A percentile compares a stretch with the other conserved stretches of the same genome.
phyloP scores from a whole-genome alignment of 2,113 vertebrate genomes.

The Uropsilus gracilis region DNA sequence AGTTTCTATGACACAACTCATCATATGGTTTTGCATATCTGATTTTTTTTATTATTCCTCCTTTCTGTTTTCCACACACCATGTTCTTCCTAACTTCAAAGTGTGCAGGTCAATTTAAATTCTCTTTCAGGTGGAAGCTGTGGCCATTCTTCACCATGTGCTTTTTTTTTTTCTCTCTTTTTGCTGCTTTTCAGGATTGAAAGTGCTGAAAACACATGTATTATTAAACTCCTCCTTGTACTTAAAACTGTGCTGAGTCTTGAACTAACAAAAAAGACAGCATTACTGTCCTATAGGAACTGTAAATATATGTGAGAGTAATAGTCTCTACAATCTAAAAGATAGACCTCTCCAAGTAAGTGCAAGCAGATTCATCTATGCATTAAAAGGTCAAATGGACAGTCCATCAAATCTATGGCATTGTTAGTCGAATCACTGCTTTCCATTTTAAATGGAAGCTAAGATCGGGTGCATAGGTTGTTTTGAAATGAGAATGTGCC shows the following conservation, averaged over 20 bases:
- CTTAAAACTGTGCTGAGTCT: neutral
- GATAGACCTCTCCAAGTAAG: neutral
- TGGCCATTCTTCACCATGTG: neutral
- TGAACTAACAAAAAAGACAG: neutral
- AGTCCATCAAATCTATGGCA: conserved; percentile 15
- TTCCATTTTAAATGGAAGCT: conserved; percentile 60
- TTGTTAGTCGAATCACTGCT: conserved; percentile 18
- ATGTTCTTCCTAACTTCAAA: neutral
- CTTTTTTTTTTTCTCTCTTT: neutral
- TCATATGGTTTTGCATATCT: neutral
- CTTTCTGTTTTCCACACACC: neutral
- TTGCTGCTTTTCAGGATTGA: neutral
- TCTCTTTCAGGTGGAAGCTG: neutral
- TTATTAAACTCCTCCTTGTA: conserved; percentile 11
- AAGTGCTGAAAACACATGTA: neutral
- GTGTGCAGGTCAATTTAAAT: neutral
- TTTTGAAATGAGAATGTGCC: conserved; percentile 70
- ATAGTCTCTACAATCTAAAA: neutral
- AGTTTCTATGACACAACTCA: neutral
- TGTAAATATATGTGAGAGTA: neutral
- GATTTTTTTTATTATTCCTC: neutral
- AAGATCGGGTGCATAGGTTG: conserved; percentile 42
- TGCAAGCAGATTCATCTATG: neutral
- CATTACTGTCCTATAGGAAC: neutral
- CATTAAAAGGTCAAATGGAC: conserved; percentile 27